Base-by-base conservation (phyloP, 2,888 invertebrate species). In the Pachydiplax longipennis region DNA sequence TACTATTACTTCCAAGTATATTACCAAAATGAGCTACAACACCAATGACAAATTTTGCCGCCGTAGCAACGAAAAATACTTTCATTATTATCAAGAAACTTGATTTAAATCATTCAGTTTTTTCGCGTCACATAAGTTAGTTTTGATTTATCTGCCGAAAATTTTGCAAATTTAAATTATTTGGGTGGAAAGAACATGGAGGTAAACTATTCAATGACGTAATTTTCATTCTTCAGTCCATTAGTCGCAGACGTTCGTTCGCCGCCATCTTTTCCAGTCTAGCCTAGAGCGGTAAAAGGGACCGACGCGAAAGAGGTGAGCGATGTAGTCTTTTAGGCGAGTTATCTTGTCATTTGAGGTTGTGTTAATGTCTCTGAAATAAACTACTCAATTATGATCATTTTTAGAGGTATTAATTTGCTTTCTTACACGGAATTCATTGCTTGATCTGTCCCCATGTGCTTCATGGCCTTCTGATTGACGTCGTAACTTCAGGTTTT, bases 181-280 rank as follows among this genome's bases (percentile, higher is more conserved):
- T 65, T 22, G n/a, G 22, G 61, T 35, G 12, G 15, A 40, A 37
- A 8, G 37, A 87, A 87, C 12, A 40, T 87, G 87, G 61, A 65
- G 22, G 25, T 87, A 35, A 35, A 58, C 58, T 35, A 83, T 31
- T 83, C 61, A 61, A n/a, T 87, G 87, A 87, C 87, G 87, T 87
- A 87, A 87, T 87, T 87, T 87, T 87, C 87, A 87, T 87, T 87
- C 87, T 87, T 87, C 87, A 87, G 65, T 87, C 87, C 87, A 37
- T 61, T 37, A 87, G 87, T 87, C 87, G 87, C 87, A 87, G 87
- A 87, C 87, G 87, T 87, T 87, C 87, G n/a, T 87, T 18, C 87
- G 61, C 87, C 87, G 87, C 87, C 87, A 87, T 87, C 87, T 87
- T 87, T 87, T 61, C 61, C 87, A 87, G 87, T 61, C 87, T 87